Evolutionary conservation across 2,797 vertebrate species (phyloP), one percentile per base, ranked within the genome.

Genomic region (Notoglanidium macrostoma): DNA sequence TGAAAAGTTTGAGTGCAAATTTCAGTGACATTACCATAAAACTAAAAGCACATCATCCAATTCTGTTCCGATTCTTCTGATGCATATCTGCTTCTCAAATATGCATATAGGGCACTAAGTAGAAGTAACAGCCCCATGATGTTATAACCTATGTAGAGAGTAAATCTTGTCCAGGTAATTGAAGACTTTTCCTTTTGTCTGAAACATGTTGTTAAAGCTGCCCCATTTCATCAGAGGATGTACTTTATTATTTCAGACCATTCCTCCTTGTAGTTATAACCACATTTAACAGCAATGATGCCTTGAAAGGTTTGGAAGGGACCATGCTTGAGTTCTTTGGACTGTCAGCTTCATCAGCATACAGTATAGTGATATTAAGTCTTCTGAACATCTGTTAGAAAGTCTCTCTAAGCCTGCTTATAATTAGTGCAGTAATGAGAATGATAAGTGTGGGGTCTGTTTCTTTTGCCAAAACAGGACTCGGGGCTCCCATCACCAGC

Each of bases 361-460:
- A 55, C 21, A 63, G 21, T 23, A 29, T 26, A 81, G 57, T 54
- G 10, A 35, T 82, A 81, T 23, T 84, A 35, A 44, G 55, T 44
- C 29, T 67, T 83, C 14, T 35, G 87, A 80, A 65, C 84, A 70
- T 88, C 57, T 89, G 80, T 85, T 46, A 54, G 59, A 79, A 54
- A 59, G 26, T 65, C 61, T 35, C 70, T 77, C 55, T 46, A 46
- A 29, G 26, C 72, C 67, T 83, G 73, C 54, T 44, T 76, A 92
- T 92, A 91, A 94, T 93, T 92, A 91, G 90, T 91, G 89, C 86
- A 77, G 89, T 93, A 92, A 94, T 94, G 91, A 93, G 91, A 92
- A 91, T 87, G 89, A 87, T 90, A 91, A 88, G 57, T 86, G 91
- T 90, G 87, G 78, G 40, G 74, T 92, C 92, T 92, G 89, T 91